These are phyloP conservation scores for Larimichthys crocea DNA, from an alignment of 2,113 vertebrate species.

Conservation along the genomic window DNA sequence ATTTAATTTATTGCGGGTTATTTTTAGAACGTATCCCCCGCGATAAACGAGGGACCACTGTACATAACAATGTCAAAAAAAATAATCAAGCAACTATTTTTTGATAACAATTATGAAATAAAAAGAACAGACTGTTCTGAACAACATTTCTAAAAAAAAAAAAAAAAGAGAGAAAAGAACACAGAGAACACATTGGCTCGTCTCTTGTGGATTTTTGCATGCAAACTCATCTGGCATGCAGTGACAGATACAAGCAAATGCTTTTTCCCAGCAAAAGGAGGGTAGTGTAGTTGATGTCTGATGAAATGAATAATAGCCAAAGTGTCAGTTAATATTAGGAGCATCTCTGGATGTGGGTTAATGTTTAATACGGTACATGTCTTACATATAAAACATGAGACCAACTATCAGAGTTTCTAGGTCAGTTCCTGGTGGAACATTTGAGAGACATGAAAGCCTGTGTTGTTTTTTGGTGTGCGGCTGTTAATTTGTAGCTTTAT, in stretches of 20 bases:
- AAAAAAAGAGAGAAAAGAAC: not conserved
- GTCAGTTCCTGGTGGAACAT: not conserved
- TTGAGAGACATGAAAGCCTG: not conserved
- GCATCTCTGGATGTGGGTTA: not conserved
- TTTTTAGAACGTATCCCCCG: too few relatives aligned
- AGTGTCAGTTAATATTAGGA: slow-evolving; percentile 35
- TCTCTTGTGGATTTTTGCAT: slow-evolving; percentile 34
- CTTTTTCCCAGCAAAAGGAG: slow-evolving; percentile 34
- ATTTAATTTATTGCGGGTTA: too few relatives aligned
- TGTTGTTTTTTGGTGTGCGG: not conserved
- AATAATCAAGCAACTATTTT: too few relatives aligned
- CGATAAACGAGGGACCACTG: too few relatives aligned
- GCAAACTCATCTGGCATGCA: slow-evolving; percentile 4
- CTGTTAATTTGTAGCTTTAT: slow-evolving; percentile 31
- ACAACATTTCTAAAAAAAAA: slow-evolving; percentile 1
- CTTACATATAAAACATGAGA: slow-evolving; percentile 12
- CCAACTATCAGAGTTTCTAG: slow-evolving; percentile 11
- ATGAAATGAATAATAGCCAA: slow-evolving; percentile 11
- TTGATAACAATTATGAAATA: too few relatives aligned
- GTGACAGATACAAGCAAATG: slow-evolving; percentile 54
- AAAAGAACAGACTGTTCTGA: not conserved
- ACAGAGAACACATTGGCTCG: not conserved
- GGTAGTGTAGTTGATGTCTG: not conserved
- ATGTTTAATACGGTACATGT: slow-evolving; percentile 36
- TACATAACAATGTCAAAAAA: too few relatives aligned